A percentile compares a stretch with the other conserved stretches of the same genome.
Evolutionary conservation across 1,140 invertebrate genomes (phyloP).

Genomic region (Heliothis virescens): DNA sequence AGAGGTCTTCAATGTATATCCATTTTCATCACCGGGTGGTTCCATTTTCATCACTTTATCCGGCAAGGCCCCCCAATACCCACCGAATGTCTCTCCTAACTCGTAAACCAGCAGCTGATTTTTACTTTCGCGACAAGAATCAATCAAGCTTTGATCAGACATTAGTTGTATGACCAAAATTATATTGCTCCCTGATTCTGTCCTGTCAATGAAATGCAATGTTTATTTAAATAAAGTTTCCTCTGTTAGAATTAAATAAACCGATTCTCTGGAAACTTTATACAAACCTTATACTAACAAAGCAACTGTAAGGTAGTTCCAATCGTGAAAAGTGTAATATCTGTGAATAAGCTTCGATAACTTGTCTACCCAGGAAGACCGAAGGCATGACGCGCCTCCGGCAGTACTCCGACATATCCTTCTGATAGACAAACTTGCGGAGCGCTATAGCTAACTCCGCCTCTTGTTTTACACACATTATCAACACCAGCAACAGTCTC

Average conservation of each 20-base stretch:
- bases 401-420: slow-evolving; percentile 77
- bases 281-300: slow-evolving; percentile 74
- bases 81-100: slow-evolving; percentile 74
- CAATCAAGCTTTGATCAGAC: slow-evolving; percentile 52
- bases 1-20: slow-evolving; percentile 70
- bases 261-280: not conserved
- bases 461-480: slow-evolving; percentile 20
- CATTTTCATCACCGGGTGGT: slow-evolving; percentile 41
- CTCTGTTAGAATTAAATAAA: too few species aligned
- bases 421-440: slow-evolving; percentile 64
- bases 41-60: slow-evolving; percentile 55
- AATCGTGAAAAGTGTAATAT: slow-evolving; percentile 71
- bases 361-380: slow-evolving; percentile 70
- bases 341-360: slow-evolving; percentile 68
- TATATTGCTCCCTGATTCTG: slow-evolving; percentile 74
- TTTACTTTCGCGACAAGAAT: slow-evolving; percentile 57
- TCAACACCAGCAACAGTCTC: slow-evolving; percentile 11
- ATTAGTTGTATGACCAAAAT: slow-evolving; percentile 72
- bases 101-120: slow-evolving; percentile 74
- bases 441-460: slow-evolving; percentile 35
- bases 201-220: slow-evolving; percentile 56
- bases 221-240: too few species aligned
- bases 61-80: slow-evolving; percentile 74
- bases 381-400: slow-evolving; percentile 70
- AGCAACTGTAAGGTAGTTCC: slow-evolving; percentile 76